Conservation (phyloP, 2,113 vertebrate genomes). For the Otus sunia region DNA sequence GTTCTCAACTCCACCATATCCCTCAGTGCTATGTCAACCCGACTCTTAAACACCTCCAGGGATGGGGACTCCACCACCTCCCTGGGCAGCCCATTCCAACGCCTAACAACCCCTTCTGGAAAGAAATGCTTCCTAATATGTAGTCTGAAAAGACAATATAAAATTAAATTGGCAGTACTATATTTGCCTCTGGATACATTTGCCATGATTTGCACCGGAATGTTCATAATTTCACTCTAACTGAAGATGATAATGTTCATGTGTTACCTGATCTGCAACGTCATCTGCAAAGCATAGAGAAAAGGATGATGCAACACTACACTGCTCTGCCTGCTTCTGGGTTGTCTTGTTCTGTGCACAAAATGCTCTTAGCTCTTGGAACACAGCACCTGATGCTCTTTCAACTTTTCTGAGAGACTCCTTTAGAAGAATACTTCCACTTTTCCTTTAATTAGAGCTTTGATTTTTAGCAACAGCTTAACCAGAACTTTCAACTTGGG, state of each 20-base stretch:
- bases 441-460: not conserved
- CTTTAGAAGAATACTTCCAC: not conserved
- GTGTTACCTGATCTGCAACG: not conserved
- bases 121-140: no score
- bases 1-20: no score
- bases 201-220: not conserved
- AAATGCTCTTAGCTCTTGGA: not conserved
- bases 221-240: not conserved
- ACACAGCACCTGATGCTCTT: not conserved
- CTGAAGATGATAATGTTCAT: rapidly evolving
- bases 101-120: no score
- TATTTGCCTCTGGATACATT: not conserved
- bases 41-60: no score
- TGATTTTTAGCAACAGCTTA: not conserved
- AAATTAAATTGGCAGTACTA: not conserved
- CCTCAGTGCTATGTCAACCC: no score
- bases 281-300: not conserved
- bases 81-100: no score
- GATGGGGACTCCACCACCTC: no score
- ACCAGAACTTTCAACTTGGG: not conserved
- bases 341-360: not conserved
- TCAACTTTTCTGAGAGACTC: not conserved
- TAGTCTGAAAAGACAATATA: not conserved
- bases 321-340: not conserved
- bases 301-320: not conserved